These are phyloP conservation scores for Hydrotaea diabolus DNA, from an alignment of 2,888 invertebrate genomes.

Conservation along the genomic window DNA sequence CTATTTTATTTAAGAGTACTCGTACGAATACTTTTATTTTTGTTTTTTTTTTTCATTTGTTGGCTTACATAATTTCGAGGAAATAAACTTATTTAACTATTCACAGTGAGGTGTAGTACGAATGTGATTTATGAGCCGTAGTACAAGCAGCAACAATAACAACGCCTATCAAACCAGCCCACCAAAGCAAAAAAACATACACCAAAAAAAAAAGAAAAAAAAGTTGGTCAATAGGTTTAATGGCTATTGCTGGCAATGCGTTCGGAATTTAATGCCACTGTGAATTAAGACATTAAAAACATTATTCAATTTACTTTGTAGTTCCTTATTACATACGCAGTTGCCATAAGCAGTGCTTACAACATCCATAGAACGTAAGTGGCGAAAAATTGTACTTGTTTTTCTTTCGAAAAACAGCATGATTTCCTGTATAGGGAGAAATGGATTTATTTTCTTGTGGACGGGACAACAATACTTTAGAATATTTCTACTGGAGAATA, in stretches of 20 bases:
- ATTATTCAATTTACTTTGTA: conserved; percentile 1
- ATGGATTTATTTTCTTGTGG: too few relatives aligned
- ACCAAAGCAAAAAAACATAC: background rate
- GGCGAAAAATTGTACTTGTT: conserved; percentile 12
- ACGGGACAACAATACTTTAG: too few relatives aligned
- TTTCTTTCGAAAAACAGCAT: background rate
- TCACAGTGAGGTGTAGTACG: conserved; percentile 1
- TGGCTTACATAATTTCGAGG: conserved; percentile 59
- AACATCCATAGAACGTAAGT: background rate
- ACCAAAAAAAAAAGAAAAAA: background rate
- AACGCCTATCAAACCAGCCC: conserved; percentile 3
- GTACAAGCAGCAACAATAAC: conserved; percentile 4
- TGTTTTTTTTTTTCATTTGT: conserved; percentile 27
- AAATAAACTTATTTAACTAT: conserved; percentile 57
- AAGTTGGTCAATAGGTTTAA: conserved; percentile 37
- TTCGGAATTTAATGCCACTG: conserved; percentile 1
- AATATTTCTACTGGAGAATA: too few relatives aligned
- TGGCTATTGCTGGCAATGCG: background rate
- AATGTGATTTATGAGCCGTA: conserved; percentile 23
- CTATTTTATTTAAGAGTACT: background rate
- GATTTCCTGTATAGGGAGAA: conserved; percentile 6
- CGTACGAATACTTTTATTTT: conserved; percentile 7
- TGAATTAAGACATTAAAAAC: conserved; percentile 11
- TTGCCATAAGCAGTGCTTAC: background rate
- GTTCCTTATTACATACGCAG: conserved; percentile 30